Conservation (phyloP, 1,140 invertebrate species). For the Vanessa atalanta region DNA sequence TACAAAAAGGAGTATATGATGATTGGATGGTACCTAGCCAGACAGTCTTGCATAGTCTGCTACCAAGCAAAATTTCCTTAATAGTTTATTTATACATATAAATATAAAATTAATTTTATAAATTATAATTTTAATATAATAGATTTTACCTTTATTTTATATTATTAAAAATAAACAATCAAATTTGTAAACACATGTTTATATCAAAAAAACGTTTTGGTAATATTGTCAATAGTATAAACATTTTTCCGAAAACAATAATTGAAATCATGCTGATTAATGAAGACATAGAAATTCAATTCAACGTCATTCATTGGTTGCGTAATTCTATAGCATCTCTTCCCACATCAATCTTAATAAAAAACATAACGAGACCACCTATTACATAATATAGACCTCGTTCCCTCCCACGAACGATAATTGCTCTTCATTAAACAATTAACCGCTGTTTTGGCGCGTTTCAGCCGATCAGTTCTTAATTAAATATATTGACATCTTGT, state of each 20-base stretch:
- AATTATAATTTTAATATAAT: too few relatives aligned
- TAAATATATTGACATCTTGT: slow-evolving; percentile 27
- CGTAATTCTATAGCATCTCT: slow-evolving; percentile 38
- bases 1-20: too few relatives aligned
- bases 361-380: slow-evolving; percentile 58
- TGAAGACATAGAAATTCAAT: slow-evolving; percentile 30
- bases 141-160: too few relatives aligned
- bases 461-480: slow-evolving; percentile 39
- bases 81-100: too few relatives aligned
- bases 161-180: too few relatives aligned
- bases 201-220: too few relatives aligned
- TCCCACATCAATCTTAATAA: slow-evolving; percentile 74
- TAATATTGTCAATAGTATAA: neutral
- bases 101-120: too few relatives aligned
- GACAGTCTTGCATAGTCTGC: too few relatives aligned
- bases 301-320: slow-evolving; percentile 44
- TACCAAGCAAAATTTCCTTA: too few relatives aligned
- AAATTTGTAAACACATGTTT: too few relatives aligned
- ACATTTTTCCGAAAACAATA: neutral
- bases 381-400: slow-evolving; percentile 58
- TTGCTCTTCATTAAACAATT: slow-evolving; percentile 71
- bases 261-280: neutral
- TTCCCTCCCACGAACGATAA: slow-evolving; percentile 55
- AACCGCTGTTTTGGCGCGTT: slow-evolving; percentile 52
- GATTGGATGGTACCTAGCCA: too few relatives aligned